Conservation (phyloP, 2,113 vertebrate species). For the Antechinus stuartii region DNA sequence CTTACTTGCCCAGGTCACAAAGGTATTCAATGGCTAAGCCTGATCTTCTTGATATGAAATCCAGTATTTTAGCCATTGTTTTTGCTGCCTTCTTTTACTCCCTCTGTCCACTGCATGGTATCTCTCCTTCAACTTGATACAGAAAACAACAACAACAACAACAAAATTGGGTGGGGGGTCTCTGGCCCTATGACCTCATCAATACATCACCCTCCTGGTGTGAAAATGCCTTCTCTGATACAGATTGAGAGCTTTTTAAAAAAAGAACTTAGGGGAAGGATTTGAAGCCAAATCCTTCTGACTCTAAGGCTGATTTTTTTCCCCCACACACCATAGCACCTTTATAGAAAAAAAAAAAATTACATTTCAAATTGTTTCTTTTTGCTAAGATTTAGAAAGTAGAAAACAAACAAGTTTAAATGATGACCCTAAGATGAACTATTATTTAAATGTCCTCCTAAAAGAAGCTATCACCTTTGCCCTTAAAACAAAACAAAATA, state of each 20-base stretch:
- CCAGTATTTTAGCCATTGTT: neutral
- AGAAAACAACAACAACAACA: neutral
- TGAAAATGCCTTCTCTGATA: neutral
- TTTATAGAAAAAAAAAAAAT: neutral
- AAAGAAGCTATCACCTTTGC: neutral
- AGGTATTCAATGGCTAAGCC: neutral
- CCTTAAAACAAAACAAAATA: neutral
- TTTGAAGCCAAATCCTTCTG: neutral
- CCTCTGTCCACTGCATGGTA: neutral
- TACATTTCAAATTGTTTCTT: neutral
- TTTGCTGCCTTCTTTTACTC: neutral
- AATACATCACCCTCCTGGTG: neutral
- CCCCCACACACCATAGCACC: neutral
- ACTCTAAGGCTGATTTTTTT: neutral
- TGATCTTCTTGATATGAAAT: neutral
- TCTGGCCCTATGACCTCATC: neutral
- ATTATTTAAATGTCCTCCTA: neutral
- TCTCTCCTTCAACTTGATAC: neutral
- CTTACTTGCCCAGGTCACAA: neutral
- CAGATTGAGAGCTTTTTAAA: neutral
- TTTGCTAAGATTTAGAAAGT: neutral
- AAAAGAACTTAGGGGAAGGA: neutral
- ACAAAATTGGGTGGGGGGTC: neutral
- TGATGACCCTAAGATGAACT: neutral
- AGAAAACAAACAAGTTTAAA: neutral